phyloP scores from a whole-genome alignment of 2,797 vertebrate species.

The Spinus olivaceus region DNA sequence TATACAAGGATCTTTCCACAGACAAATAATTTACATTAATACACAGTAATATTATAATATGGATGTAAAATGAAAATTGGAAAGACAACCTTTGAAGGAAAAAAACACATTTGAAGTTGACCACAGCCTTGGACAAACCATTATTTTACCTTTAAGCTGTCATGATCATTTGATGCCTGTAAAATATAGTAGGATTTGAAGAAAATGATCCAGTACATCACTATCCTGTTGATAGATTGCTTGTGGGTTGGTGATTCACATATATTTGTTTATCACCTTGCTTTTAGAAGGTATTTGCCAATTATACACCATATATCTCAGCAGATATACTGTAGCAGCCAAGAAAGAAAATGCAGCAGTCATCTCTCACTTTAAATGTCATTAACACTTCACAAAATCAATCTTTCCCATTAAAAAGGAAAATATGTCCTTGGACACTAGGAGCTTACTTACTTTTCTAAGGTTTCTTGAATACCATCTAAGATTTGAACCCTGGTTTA shows the following conservation, averaged over 20 bases:
- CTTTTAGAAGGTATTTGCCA: slow-evolving; percentile 28
- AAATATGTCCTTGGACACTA: not conserved
- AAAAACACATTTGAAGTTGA: not conserved
- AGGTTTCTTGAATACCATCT: not conserved
- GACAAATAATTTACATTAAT: not conserved
- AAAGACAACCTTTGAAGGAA: not conserved
- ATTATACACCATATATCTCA: not conserved
- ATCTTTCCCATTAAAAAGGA: not conserved
- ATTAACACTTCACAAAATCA: not conserved
- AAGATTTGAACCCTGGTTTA: not conserved
- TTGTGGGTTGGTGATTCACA: slow-evolving; percentile 14
- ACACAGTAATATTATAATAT: not conserved
- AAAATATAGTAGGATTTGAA: not conserved
- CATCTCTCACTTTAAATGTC: slow-evolving; percentile 17
- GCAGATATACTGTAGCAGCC: not conserved
- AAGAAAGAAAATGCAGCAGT: not conserved
- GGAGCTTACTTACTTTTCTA: not conserved
- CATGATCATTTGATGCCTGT: not conserved
- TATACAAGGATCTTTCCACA: not conserved
- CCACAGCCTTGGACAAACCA: not conserved
- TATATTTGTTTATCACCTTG: slow-evolving; percentile 25
- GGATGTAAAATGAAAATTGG: not conserved
- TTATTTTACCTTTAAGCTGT: not conserved
- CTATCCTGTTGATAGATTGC: not conserved
- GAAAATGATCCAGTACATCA: not conserved